Conservation (phyloP, 2,888 invertebrate species). For the Hymenopus coronatus region DNA sequence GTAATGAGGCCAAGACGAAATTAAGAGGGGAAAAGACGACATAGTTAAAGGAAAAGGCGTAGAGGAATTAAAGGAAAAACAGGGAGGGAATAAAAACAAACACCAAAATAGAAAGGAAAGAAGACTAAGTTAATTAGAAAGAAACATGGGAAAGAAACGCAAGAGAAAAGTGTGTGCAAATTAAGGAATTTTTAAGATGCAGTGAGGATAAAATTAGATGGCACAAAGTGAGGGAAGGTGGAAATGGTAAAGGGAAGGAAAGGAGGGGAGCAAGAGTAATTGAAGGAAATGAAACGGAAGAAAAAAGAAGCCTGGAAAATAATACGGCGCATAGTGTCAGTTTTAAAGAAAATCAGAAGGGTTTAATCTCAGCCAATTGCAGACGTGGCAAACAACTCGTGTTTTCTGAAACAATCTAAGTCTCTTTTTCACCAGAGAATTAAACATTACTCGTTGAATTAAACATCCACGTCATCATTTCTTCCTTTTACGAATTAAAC, state of each 20-base stretch:
- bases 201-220: conserved; percentile 3
- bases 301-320: neutral
- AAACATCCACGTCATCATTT: neutral
- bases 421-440: neutral
- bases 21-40: neutral
- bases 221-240: neutral
- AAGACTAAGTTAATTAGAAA: conserved; percentile 13
- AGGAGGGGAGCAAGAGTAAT: neutral
- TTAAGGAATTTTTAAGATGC: conserved; percentile 13
- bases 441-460: neutral
- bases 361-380: neutral
- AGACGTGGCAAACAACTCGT: neutral
- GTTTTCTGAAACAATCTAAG: neutral
- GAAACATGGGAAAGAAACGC: neutral
- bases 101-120: neutral
- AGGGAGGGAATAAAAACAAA: neutral
- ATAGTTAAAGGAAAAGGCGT: neutral
- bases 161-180: neutral
- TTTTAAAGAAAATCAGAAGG: neutral
- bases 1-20: conserved; percentile 2
- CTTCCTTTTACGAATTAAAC: neutral
- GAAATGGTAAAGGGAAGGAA: neutral
- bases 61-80: neutral
- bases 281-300: conserved; percentile 12
- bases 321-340: neutral